Evolutionary conservation across 64 coral and sea anemone species (phyloP), one percentile per base, ranked within the genome.

Genomic region (Stichodactyla helianthus): DNA sequence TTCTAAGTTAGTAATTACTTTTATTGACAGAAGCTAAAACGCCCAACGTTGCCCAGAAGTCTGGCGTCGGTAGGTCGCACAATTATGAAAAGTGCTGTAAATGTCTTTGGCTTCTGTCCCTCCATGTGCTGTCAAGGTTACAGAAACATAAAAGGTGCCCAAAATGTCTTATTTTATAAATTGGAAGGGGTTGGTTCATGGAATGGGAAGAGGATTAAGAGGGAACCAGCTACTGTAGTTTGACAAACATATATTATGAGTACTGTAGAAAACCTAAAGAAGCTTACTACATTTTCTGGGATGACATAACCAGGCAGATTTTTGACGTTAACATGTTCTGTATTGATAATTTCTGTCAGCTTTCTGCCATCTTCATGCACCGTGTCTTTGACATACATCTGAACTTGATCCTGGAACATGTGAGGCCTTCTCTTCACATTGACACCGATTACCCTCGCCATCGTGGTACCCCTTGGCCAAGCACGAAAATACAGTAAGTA

Each of bases 301-400:
- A 84, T 84, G 15, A 60, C 31, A 84, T 60, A 59, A 22, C 83
- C 83, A 14, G 83, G 83, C 27, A 84, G 28, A 56, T 84, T 63
- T 25, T 84, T 84, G 5, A 84, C 83, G 15, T 84, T 84, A 5
- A 60, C 83, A 54, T 84, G 83, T 19, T 84, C 83, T 55, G 83
- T 60, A 19, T 84, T 84, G 55, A 84, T 84, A 6, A 84, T 59
- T 26, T 84, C 55, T 60, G 83, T 35, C 17, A 84, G 50, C 55
- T 31, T 60, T 84, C 83, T 55, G 14, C 83, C 83, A 59, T 84
- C 59, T 5, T 60, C 59, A 16, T 52, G 78, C n/a, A 84, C 54
- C 15, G 83, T 27, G 14, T 84, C 83, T 20, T 58, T 61, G 2
- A 84, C 83, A 17, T 84, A 84, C 83, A 84, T 84, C 25, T 84